A percentile compares a stretch with the other conserved stretches of the same genome.
These are phyloP conservation scores for Lingula anatina DNA, from an alignment of 2,888 invertebrate genomes.

Conservation along the genomic window DNA sequence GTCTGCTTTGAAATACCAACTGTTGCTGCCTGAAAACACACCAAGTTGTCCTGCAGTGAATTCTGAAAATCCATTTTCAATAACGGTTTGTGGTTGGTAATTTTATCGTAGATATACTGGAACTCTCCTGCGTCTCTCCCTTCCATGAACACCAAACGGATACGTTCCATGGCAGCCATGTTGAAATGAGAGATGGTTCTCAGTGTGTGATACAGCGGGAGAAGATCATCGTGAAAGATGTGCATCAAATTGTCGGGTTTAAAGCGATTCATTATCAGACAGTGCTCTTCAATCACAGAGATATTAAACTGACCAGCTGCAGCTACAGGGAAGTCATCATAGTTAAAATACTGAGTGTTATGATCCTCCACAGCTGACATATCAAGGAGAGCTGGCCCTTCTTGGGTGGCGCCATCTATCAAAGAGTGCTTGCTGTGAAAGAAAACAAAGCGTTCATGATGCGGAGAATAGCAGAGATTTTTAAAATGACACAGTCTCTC, in stretches of 20 bases:
- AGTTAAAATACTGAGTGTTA: conserved; percentile 40
- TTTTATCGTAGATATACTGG: conserved; percentile 41
- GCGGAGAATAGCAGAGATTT: conserved; percentile 52
- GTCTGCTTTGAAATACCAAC: conserved; percentile 51
- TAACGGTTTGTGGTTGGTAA: conserved; percentile 33
- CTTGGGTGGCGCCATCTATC: conserved; percentile 32
- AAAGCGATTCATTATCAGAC: conserved; percentile 51
- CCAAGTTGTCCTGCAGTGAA: conserved; percentile 15
- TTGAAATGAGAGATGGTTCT: too few relatives aligned
- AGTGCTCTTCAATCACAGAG: conserved; percentile 18
- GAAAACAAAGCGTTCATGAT: conserved; percentile 48
- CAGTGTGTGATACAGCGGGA: conserved; percentile 52
- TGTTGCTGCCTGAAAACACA: conserved; percentile 49
- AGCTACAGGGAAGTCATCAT: conserved; percentile 38
- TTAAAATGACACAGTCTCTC: conserved; percentile 50
- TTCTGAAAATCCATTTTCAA: conserved; percentile 17
- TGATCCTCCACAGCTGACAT: conserved; percentile 52
- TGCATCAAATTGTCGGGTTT: conserved; percentile 58
- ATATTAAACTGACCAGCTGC: conserved; percentile 18
- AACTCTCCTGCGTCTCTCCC: conserved; percentile 31
- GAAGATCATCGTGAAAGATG: conserved; percentile 56
- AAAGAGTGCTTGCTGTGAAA: conserved; percentile 37
- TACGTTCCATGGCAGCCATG: too few relatives aligned
- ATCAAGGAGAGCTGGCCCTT: conserved; percentile 36
- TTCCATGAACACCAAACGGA: conserved; percentile 45